Base-by-base conservation (phyloP, 2,888 invertebrate genomes). In the Athalia rosae region DNA sequence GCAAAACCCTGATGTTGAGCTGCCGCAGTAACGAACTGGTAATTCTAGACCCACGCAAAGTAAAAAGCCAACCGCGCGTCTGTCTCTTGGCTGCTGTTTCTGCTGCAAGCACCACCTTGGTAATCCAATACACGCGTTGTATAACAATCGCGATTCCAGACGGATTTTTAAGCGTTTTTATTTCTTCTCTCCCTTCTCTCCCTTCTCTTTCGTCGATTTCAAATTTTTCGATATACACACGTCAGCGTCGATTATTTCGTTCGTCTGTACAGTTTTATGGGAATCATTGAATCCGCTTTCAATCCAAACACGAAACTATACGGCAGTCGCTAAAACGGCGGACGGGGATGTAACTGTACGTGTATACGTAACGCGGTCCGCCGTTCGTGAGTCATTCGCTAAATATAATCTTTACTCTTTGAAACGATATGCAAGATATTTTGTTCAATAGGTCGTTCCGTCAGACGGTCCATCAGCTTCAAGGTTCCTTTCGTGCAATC, bases 401-500 rank as follows among this genome's bases (percentile, higher is more conserved):
- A 74, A 74, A 74, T 74, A 74, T 74, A 74, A 48, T 4, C 28
- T 61, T 74, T 62, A 74, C 74, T 62, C 48, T 74, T 28, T 47
- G 41, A 41, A 74, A 74, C 62, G 74, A 74, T 74, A 74, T 62
- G 47, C 61, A 62, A 61, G 41, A 74, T 62, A 73, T 73, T 73
- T 59, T 45, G 28, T 13, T 28, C 28, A 28, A 28, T 28, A 28
- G 28, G 28, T 28, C 28, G 28, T 28, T 28, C 28, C 28, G 28
- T n/a, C 0, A n/a, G 11, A 53, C 53, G 53, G 9, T 53, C 53
- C 53, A 7, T 7, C 53, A n/a, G n/a, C 3, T 9, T 11, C 4
- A 53, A n/a, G n/a, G 53, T 53, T 53, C n/a, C n/a, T 53, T 53
- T 4, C 53, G 9, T 11, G 53, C n/a, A n/a, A 61, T 28, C 15